Evolutionary conservation across 2,797 vertebrate species (phyloP), one percentile per base, ranked within the genome.

Genomic region (Alauda arvensis): DNA sequence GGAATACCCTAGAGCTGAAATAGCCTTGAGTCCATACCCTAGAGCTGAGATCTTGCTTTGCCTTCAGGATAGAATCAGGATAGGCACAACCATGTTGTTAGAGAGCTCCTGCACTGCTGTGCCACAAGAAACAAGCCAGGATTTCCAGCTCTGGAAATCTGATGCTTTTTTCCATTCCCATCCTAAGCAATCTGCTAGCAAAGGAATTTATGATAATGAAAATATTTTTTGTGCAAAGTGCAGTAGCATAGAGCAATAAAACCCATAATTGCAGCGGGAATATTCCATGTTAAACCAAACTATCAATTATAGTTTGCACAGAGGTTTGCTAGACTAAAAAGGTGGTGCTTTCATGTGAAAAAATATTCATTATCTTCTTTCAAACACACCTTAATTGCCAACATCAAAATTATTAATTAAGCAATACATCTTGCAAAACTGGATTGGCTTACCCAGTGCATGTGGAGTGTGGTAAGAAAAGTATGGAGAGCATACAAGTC

Each of bases 401-500:
- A 87, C 90, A 93, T 94, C 86, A 92, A 95, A 95, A 89, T 95
- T 93, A 96, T 95, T 96, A 95, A 95, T 95, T 95, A 95, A 94
- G 94, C 87, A 85, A 90, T 95, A 93, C 88, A 88, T 94, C 91
- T 93, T 93, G 80, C 62, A 76, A 72, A 91, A 89, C 70, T 79
- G 87, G 85, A 82, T 91, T 79, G 88, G 75, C 62, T 94, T 43
- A 77, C 71, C 39, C 57, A 31, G 48, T 19, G 83, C 8, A 0
- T 26, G 48, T 40, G 34, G 83, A 83, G 55, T 46, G 45, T 34
- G 18, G 49, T 63, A 62, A 61, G 83, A 61, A 76, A 24, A 7
- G 15, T 69, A 17, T 2, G n/a, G 70, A 81, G 37, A 51, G 37
- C 1, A 0, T 6, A 9, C 15, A 48, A 53, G 31, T 70, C 40